Evolutionary conservation across 1,140 invertebrate species (phyloP), one percentile per base, ranked within the genome.

Genomic region (Drosophila dunni): DNA sequence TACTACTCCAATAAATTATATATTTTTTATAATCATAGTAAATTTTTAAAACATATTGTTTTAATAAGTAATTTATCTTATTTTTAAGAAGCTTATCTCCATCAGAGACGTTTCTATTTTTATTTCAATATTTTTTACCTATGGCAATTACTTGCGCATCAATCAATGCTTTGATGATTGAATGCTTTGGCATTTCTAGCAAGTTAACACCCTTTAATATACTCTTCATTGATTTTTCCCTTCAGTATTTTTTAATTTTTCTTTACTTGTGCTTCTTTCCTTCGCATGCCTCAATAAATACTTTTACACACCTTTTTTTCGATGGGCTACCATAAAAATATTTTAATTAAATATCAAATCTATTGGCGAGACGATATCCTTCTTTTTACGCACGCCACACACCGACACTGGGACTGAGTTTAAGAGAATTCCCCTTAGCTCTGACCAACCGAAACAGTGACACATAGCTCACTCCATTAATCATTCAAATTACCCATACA

Each of bases 401-500:
- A 58, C 38, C 17, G 9, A 24, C 62, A 54, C 40, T 42, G 6
- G 10, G 24, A 45, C 50, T 62, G 53, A 64, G 75, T 67, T 76
- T 73, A 10, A 50, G n/a, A 15, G 50, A 53, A 53, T 53, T 29
- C 13, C 33, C 33, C 50, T 34, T 50, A 42, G 68, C 67, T 69
- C 63, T 71, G 77, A 69, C 83, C 83, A 77, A 83, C 84, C 84
- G 84, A 77, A 88, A 80, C 77, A 72, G 74, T 89, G 77, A 68
- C 84, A 88, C 75, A 78, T 83, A 83, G 77, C 84, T 69, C 74
- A 77, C 73, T 57, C 78, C 84, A 88, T 88, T 88, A 88, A 88
- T 88, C 84, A 88, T 88, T 80, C 80, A 88, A 88, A 88, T 88
- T 88, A 88, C 77, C 80, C 84, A 88, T 88, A 88, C 84, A 88